Base-by-base conservation (phyloP, 2,113 vertebrate species). In the Corythaixoides concolor region DNA sequence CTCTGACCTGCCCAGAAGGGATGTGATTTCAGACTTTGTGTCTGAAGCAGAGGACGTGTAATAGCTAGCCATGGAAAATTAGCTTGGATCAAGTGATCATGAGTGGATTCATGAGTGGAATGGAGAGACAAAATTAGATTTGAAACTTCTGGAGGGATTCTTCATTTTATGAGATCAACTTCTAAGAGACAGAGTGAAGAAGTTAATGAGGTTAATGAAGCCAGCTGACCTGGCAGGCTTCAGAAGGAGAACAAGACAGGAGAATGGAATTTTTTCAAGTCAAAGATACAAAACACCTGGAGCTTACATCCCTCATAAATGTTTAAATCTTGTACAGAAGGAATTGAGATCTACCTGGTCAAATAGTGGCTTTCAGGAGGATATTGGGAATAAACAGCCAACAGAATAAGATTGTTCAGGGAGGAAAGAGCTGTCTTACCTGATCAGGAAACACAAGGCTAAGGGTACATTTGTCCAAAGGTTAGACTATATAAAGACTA, bases 61-160 rank as follows among this genome's bases (percentile, higher is more conserved):
- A 94, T 85, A 94, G 91, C 96, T 96, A 83, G 95, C 93, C 90
- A 30, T 15, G 30, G 94, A 88, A 89, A 96, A 96, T 96, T 83
- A 91, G 88, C 84, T 83, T 58, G 85, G 95, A 94, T 95, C 88
- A 90, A 96, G 90, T 80, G 90, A 94, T 96, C 85, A 9, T 80
- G 88, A 89, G 77, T 90, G 89, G 89, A 63, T 90, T 90, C 85
- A 39, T 15, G 52, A 62, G 64, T 32, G 37, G 83, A 69, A 22
- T 50, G 67, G 75, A 79, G 75, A 80, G 95, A 32, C 41, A 58
- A 77, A 96, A 95, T 88, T 53, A 39, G 53, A 66, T 89, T 81
- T 89, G 43, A 82, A 96, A 75, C 45, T 94, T 91, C 22, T 49
- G 77, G 20, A 77, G 68, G n/a, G n/a, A 69, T 32, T 85, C 8